Evolutionary conservation across 23 tunicate genomes (phyloP), one percentile per base, ranked within the genome.

Genomic region (Styela plicata): DNA sequence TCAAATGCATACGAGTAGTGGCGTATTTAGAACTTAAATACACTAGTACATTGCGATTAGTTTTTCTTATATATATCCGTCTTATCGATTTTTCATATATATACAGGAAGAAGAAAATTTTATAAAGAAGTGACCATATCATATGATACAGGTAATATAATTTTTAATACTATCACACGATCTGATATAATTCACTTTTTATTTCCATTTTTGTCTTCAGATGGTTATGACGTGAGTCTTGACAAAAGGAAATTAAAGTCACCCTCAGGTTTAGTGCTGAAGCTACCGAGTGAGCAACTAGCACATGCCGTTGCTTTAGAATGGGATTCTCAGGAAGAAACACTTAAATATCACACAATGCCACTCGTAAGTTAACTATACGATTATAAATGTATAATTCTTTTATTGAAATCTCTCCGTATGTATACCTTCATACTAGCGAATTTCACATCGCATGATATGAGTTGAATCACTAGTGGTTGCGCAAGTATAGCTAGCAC

Each of bases 241-340:
- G 98, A 93, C 52, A 37, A 79, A 24, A 79, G 87, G 27, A 88
- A 88, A 77, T 70, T 93, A 32, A 74, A 78, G 24, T 80, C 88
- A 23, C 98, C 93, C 7, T 34, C 34, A 61, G 98, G 98, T 24
- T 36, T 63, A 17, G 63, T 88, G 0, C 61, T 93, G 30, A 69
- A 76, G 69, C 52, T 93, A 23, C 94, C 90, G 10, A 88, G 53
- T 74, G 89, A 88, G 34, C 75, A 52, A 17, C 63, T 93, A 67
- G 98, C 98, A 7, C 86, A 88, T 22, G 89, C 93, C n/a, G 98
- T 93, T 30, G 85, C 93, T 2, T 29, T 70, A 24, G 98, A 93
- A 65, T 93, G 98, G 98, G 86, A 88, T 65, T 36, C 63, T 20
- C 98, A 93, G 65, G 36, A 69, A 18, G 87, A 85, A 37, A 63